These are phyloP conservation scores for Mus spretus DNA, from an alignment of 2,797 vertebrate genomes.

Conservation along the genomic window DNA sequence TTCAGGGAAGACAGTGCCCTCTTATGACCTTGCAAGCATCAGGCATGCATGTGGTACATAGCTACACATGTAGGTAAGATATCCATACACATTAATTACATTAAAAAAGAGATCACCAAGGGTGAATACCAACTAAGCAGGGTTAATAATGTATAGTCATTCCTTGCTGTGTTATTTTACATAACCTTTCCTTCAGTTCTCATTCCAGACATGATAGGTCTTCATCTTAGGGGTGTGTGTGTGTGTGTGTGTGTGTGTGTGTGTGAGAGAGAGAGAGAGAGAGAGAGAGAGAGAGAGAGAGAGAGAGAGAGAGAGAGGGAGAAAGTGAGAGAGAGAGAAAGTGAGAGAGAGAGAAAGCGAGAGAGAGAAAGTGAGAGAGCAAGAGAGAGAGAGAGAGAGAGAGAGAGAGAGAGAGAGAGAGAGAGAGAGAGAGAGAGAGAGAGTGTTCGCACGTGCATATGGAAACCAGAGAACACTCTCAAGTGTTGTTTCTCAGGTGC, in stretches of 20 bases:
- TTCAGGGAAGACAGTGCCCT: background rate
- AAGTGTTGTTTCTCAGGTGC: background rate
- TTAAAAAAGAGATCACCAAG: background rate
- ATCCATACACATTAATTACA: background rate
- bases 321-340: too few species aligned
- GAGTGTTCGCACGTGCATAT: background rate
- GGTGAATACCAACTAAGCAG: background rate
- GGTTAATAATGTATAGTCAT: background rate
- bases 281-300: too few species aligned
- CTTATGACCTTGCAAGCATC: background rate
- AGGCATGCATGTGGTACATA: background rate
- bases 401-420: too few species aligned
- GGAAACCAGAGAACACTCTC: background rate
- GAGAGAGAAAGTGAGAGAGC: too few species aligned
- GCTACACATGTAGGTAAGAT: background rate
- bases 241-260: background rate
- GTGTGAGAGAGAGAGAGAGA: background rate
- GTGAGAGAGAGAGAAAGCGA: too few species aligned
- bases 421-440: too few species aligned
- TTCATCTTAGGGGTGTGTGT: background rate
- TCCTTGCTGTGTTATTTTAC: slow-evolving; percentile 2
- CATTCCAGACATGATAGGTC: background rate
- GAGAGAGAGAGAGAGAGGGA: too few species aligned
- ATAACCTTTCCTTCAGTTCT: background rate
- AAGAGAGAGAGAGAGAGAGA: too few species aligned